These are phyloP conservation scores for Echeneis naucrates DNA, from an alignment of 2,797 vertebrate genomes.

Conservation along the genomic window DNA sequence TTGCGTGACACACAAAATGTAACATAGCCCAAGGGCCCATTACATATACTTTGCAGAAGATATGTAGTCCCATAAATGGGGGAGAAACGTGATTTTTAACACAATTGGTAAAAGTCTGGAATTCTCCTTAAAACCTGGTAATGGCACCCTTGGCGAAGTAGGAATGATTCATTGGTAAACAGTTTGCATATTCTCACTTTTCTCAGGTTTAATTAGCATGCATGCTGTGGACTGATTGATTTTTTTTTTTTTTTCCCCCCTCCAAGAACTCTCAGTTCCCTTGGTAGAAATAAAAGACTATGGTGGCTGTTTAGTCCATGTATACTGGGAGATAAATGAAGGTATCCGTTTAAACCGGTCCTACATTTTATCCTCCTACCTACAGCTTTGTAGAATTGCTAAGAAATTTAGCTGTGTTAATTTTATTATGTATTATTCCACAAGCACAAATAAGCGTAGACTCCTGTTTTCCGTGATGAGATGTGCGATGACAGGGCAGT, in stretches of 20 bases:
- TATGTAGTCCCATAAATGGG: conserved; percentile 6
- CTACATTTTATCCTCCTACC: conserved; percentile 12
- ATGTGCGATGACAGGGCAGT: conserved; percentile 66
- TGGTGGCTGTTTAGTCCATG: conserved; percentile 27
- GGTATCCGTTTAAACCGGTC: conserved; percentile 23
- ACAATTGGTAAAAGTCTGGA: conserved; percentile 27
- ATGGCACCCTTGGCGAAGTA: conserved; percentile 38
- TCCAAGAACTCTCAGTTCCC: conserved; percentile 51
- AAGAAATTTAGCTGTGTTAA: neutral
- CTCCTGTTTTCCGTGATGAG: conserved; percentile 62
- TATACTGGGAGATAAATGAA: conserved; percentile 42
- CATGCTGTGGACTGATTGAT: conserved; percentile 62
- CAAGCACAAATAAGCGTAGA: no score
- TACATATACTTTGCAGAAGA: conserved; percentile 32
- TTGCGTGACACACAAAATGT: conserved; percentile 40
- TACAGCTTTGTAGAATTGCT: neutral
- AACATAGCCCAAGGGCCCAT: conserved; percentile 17
- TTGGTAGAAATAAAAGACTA: conserved; percentile 35
- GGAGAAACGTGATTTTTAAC: conserved; percentile 15
- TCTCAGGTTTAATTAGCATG: conserved; percentile 71
- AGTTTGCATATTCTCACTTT: conserved; percentile 63
- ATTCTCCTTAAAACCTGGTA: conserved; percentile 26
- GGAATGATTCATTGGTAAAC: conserved; percentile 64
- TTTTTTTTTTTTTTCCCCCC: conserved; percentile 50
- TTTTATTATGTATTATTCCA: neutral